Conservation (phyloP, 2,888 invertebrate species). For the Gnatocerus cornutus region DNA sequence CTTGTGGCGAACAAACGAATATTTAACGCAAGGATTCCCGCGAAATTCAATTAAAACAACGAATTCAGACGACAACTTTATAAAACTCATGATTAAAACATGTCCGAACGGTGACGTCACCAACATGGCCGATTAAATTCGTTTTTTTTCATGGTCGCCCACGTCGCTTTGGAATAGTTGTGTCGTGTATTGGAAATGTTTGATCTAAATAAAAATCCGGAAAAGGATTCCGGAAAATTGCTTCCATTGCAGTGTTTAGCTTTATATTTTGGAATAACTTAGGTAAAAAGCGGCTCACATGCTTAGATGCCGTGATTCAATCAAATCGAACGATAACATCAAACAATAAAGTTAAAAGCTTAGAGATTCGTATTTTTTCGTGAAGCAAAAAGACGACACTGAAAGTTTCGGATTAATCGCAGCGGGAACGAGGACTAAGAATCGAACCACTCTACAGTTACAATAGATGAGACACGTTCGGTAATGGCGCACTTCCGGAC, state of each 20-base stretch:
- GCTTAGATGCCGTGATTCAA: constrained; percentile 36
- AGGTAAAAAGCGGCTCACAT: constrained; percentile 30
- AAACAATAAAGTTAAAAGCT: constrained; percentile 46
- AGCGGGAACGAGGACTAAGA: constrained; percentile 43
- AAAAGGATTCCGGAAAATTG: constrained; percentile 42
- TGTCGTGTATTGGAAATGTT: constrained; percentile 35
- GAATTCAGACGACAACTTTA: constrained; percentile 63
- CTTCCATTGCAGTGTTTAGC: constrained; percentile 39
- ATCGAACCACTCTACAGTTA: constrained; percentile 55
- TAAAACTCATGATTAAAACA: constrained; percentile 68
- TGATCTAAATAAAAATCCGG: constrained; percentile 36
- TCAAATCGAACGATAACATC: constrained; percentile 39
- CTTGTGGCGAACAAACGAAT: constrained; percentile 56
- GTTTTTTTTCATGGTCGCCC: constrained; percentile 23
- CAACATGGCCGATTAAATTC: constrained; percentile 42
- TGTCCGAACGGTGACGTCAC: constrained; percentile 49
- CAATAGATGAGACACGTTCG: constrained; percentile 67
- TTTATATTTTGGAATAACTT: constrained; percentile 36
- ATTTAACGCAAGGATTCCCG: constrained; percentile 61
- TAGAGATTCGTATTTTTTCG: constrained; percentile 13
- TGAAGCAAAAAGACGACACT: constrained; percentile 19
- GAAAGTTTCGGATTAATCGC: constrained; percentile 48
- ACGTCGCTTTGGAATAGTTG: constrained; percentile 9
- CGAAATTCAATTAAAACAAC: constrained; percentile 63
- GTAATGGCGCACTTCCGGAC: constrained; percentile 69